A percentile compares a stretch with the other conserved stretches of the same genome.
These are phyloP conservation scores for Callocephalon fimbriatum DNA, from an alignment of 2,113 vertebrate species.

Conservation along the genomic window DNA sequence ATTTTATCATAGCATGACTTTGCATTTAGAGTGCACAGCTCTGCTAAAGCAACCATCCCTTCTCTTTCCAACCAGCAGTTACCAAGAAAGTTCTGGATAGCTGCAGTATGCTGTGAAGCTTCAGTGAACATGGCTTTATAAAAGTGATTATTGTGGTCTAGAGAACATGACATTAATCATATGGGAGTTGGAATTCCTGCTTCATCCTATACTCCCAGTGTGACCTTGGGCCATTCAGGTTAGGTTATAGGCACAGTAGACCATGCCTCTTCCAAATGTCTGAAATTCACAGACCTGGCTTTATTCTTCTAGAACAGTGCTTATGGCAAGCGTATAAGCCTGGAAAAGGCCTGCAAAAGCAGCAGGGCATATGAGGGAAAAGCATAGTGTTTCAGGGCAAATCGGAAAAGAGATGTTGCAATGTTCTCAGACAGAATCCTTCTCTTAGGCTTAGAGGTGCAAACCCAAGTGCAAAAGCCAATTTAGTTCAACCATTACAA, in stretches of 20 bases:
- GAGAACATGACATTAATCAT: not conserved
- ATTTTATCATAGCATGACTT: not conserved
- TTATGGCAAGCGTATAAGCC: not conserved
- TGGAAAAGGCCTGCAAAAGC: not conserved
- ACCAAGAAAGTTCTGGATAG: not conserved
- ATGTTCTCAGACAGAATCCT: not conserved
- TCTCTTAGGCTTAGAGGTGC: not conserved
- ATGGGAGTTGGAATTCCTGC: not conserved
- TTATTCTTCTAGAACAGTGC: not conserved
- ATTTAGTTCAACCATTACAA: not conserved
- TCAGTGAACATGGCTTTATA: not conserved
- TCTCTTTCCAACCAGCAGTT: not conserved
- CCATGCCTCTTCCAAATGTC: not conserved
- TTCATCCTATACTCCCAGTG: rapidly evolving
- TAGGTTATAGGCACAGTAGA: not conserved
- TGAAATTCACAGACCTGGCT: not conserved
- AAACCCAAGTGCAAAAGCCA: not conserved
- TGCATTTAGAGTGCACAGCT: not conserved
- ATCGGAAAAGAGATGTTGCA: not conserved
- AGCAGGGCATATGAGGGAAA: not conserved
- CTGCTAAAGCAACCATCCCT: not conserved
- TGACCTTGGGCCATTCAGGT: not conserved
- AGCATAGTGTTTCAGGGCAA: not conserved
- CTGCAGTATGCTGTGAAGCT: not conserved
- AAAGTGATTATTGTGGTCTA: not conserved